Conservation (phyloP, 2,797 vertebrate genomes). For the Brachyrhaphis roseni region DNA sequence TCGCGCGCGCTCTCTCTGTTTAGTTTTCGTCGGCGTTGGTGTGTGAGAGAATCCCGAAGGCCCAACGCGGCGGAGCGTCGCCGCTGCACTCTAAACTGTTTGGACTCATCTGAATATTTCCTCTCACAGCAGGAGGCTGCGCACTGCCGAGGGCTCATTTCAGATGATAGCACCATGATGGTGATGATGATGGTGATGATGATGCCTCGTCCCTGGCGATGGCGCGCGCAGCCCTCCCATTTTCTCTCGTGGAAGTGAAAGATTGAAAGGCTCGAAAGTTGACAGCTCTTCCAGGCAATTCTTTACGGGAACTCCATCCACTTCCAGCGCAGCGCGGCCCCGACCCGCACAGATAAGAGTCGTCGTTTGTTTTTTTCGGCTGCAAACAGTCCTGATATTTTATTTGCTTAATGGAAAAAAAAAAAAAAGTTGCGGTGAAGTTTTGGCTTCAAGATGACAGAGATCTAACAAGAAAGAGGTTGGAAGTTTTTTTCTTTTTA, state of each 20-base stretch:
- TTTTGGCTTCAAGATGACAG: not conserved
- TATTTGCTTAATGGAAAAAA: not conserved
- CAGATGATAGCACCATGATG: not conserved
- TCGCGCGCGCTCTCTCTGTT: constrained; percentile 8
- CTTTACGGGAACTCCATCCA: constrained; percentile 32
- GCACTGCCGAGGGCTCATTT: not conserved
- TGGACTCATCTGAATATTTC: constrained; percentile 13
- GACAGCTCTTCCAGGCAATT: constrained; percentile 56
- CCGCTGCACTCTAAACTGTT: not conserved
- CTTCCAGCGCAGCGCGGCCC: constrained; percentile 57
- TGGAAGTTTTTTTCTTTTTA: not conserved
- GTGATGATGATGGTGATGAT: not conserved
- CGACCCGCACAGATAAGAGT: constrained; percentile 47
- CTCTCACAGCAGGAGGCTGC: constrained; percentile 23
- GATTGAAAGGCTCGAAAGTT: constrained; percentile 79
- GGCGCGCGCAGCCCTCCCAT: not conserved
- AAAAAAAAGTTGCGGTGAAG: not conserved
- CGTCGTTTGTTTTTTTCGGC: not conserved
- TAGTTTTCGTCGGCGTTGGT: constrained; percentile 17
- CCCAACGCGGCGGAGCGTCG: not conserved
- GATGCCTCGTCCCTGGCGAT: not conserved
- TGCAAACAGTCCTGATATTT: not conserved
- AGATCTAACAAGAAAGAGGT: not conserved
- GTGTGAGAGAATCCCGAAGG: constrained; percentile 4
- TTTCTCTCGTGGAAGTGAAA: constrained; percentile 66